Conservation (phyloP, 2,797 vertebrate species). For the Sciurus carolinensis region DNA sequence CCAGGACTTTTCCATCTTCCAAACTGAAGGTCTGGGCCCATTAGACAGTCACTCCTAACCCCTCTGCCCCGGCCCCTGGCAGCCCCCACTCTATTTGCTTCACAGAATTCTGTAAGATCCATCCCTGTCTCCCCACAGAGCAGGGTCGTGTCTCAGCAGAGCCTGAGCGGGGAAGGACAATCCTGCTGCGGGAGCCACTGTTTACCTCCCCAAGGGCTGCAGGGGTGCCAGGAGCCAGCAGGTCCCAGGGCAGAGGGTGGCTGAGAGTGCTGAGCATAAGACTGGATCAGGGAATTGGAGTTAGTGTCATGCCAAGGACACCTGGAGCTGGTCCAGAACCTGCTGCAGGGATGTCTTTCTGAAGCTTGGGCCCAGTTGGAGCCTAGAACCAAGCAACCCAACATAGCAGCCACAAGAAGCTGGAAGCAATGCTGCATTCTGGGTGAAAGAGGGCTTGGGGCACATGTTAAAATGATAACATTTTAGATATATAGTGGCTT, state of each 20-base stretch:
- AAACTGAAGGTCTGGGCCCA: neutral
- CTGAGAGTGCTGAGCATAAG: neutral
- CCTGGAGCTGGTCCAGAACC: neutral
- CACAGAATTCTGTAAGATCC: neutral
- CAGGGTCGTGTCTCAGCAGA: neutral
- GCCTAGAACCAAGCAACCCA: too few relatives aligned
- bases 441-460: neutral
- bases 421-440: neutral
- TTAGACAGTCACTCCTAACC: too few relatives aligned
- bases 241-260: too few relatives aligned
- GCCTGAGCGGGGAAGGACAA: neutral
- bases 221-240: neutral
- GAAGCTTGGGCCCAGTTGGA: neutral
- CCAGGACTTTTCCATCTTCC: neutral
- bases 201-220: neutral
- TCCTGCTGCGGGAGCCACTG: neutral
- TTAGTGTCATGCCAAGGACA: neutral
- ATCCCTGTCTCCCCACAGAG: neutral
- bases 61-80: fast-evolving
- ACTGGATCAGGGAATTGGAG: neutral
- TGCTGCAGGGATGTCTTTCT: neutral
- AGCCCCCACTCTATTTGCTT: neutral
- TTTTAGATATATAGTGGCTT: neutral
- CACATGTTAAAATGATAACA: neutral
- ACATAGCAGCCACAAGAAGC: neutral